Evolutionary conservation across 1,140 invertebrate species (phyloP), one percentile per base, ranked within the genome.

Genomic region (Teleogryllus occipitalis): DNA sequence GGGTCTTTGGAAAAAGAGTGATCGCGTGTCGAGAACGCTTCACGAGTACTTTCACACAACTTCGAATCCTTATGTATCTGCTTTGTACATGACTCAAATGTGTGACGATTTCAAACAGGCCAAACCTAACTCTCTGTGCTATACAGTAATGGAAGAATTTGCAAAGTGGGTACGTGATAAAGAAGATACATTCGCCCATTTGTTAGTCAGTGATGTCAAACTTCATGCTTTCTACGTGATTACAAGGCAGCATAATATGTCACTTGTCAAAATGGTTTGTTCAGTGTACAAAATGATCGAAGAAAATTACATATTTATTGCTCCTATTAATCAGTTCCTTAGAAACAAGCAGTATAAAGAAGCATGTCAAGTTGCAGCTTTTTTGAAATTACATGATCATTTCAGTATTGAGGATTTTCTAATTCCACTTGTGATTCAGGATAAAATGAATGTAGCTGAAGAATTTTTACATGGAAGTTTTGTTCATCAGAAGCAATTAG

Each of bases 381-480:
- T 90, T 48, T 85, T 94, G 73, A 85, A 90, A 78, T 84, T 94
- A 18, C 91, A 92, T 85, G 84, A 88, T 72, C 85, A 89, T 76
- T 93, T 93, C 85, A 82, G 85, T 27, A 88, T 93, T 74, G 87
- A 92, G 84, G 88, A 90, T 79, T 88, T 94, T 82, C 81, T 94
- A 7, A 85, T 95, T 81, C 93, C 93, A 21, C 85, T 95, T 22
- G 87, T 94, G 82, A 85, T 94, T 15, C 92, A 94, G 88, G 92
- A 94, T 83, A 93, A 93, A 84, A 82, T 90, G 46, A 89, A 88
- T 82, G 82, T 92, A 47, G 88, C 91, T 74, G 91, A 94, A 85
- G 90, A 91, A 79, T 93, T 93, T 86, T 84, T 94, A 78, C 82
- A 83, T 72, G 86, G 87, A 73, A 90, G 88, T 81, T 87, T 87